These are phyloP conservation scores for Rhinophrynus dorsalis DNA, from an alignment of 2,797 vertebrate genomes.

Conservation along the genomic window DNA sequence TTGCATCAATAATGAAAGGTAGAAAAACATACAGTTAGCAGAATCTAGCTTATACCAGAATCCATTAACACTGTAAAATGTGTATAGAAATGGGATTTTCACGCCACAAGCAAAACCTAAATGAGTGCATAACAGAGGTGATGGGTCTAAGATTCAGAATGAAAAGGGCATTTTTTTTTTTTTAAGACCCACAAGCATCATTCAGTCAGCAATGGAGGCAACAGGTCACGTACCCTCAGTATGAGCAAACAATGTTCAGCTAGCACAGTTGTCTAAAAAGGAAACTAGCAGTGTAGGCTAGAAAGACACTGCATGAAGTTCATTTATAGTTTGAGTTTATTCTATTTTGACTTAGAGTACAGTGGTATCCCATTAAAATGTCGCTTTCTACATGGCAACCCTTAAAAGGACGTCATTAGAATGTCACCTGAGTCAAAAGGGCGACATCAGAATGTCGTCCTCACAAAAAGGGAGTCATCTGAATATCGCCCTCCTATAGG, in stretches of 20 bases:
- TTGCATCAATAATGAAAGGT: conserved; percentile 44
- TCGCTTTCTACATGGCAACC: too few relatives aligned
- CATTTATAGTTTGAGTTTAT: conserved; percentile 19
- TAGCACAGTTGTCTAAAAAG: conserved; percentile 14
- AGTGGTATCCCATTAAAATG: too few relatives aligned
- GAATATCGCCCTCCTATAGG: too few relatives aligned
- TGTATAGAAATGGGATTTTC: conserved; percentile 22
- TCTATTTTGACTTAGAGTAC: conserved; percentile 23
- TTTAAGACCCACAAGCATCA: conserved; percentile 9
- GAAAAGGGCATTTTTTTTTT: too few relatives aligned
- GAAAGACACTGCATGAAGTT: conserved; percentile 5
- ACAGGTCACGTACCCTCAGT: conserved; percentile 27
- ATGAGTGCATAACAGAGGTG: conserved; percentile 30
- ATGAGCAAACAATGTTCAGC: background rate
- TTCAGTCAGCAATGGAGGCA: conserved; percentile 25
- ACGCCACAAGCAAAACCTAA: conserved; percentile 31
- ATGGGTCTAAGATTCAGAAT: conserved; percentile 19
- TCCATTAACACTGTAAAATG: conserved; percentile 29
- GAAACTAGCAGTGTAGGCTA: conserved; percentile 3
- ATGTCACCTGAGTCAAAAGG: too few relatives aligned
- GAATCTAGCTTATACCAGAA: conserved; percentile 28
- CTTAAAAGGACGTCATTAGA: too few relatives aligned
- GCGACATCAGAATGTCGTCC: too few relatives aligned
- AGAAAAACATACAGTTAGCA: conserved; percentile 15
- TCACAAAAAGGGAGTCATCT: too few relatives aligned